Percentiles rank a stretch among this genome's conserved stretches.
Conservation (phyloP, 2,888 invertebrate genomes). For the Timema podura region DNA sequence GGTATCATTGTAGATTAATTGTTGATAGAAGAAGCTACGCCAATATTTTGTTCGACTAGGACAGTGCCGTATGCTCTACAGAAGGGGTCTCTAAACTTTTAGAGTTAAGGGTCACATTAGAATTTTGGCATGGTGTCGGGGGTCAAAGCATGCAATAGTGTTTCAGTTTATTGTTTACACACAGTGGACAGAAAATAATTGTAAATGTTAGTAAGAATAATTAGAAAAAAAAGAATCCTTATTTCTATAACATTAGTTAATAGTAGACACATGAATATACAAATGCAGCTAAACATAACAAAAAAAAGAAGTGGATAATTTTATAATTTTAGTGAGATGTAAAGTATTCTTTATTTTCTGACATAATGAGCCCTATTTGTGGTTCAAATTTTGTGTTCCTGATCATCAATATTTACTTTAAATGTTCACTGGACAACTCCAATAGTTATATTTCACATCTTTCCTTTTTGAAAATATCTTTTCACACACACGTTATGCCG, state of each 20-base stretch:
- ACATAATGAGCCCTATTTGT: neutral
- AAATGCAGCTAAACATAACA: neutral
- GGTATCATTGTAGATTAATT: no score
- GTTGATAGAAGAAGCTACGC: no score
- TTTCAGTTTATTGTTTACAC: no score
- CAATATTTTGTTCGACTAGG: no score
- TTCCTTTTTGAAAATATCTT: no score
- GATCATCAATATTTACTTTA: neutral
- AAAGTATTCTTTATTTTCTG: neutral
- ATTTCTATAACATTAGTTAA: neutral
- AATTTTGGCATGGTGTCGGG: neutral
- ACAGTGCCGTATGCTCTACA: no score
- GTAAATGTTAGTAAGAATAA: neutral
- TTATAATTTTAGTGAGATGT: neutral
- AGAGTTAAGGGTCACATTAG: neutral
- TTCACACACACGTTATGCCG: no score
- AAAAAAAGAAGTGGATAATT: neutral
- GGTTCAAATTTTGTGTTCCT: conserved; percentile 1
- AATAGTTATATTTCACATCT: neutral
- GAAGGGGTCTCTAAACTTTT: neutral
- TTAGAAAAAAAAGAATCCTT: neutral
- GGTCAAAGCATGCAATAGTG: neutral
- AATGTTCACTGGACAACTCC: neutral
- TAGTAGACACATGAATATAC: neutral
- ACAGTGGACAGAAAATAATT: no score